Base-by-base conservation (phyloP, 2,797 vertebrate genomes). In the Bufotes viridis region DNA sequence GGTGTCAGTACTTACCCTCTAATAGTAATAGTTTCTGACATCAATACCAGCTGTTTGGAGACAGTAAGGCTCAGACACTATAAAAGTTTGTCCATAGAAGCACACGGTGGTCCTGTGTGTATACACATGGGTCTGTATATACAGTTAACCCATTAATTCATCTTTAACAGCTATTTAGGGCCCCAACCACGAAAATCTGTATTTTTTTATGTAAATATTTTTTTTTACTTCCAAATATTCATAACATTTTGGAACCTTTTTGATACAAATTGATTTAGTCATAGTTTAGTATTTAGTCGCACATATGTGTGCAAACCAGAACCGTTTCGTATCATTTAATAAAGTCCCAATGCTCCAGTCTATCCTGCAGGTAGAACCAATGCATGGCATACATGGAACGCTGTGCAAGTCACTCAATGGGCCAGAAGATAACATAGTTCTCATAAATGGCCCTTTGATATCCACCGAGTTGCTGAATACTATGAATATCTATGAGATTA, bases 21-120 rank as follows among this genome's bases (percentile, higher is more conserved):
- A 89, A 87, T 89, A 87, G 88, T 89, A 87, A 89, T 89, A 17
- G 80, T 79, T 83, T 81, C 74, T 89, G 88, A 89, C 88, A 87
- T 87, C 63, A 9, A 42, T 87, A 86, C 88, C 88, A 89, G 88
- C 84, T 89, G 88, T 84, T 89, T 79, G 57, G 81, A 87, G 88
- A 89, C 84, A 83, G 61, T 34, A 29, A 57, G 74, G 63, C 85
- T 61, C 88, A 88, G 84, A 69, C 26, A 58, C 51, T 26, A 24
- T 70, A 72, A 70, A 76, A 82, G 51, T 58, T 61, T 82, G 84
- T 18, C 76, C 61, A 17, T 53, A 81, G 76, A 78, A 84, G 65
- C 53, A 70, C 78, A 49, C 58, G 10, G 34, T 24, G 8, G 1
- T 51, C 53, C 70, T 60, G 20, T 58, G 14, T 75, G 60, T 82